Conservation (phyloP, 2,113 vertebrate species). For the human region GRCh38 chr6:43903001-43903500, state of each 20-base stretch:
- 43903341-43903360: no score
- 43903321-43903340: no score
- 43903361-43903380: no score
- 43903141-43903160: not conserved
- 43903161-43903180: not conserved
- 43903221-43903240: not conserved
- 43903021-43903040: not conserved
- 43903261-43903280: not conserved
- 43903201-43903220: not conserved
- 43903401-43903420: no score
- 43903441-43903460: no score
- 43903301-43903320: not conserved
- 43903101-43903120: not conserved
- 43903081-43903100: not conserved
- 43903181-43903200: not conserved
- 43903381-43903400: no score
- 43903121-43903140: not conserved
- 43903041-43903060: not conserved
- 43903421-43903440: no score
- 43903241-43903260: not conserved
- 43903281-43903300: not conserved
- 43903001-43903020: not conserved
- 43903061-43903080: not conserved
- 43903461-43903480: no score
- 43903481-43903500: no score